Conservation (phyloP, 2,888 invertebrate genomes). For the Scaptomyza reducta region DNA sequence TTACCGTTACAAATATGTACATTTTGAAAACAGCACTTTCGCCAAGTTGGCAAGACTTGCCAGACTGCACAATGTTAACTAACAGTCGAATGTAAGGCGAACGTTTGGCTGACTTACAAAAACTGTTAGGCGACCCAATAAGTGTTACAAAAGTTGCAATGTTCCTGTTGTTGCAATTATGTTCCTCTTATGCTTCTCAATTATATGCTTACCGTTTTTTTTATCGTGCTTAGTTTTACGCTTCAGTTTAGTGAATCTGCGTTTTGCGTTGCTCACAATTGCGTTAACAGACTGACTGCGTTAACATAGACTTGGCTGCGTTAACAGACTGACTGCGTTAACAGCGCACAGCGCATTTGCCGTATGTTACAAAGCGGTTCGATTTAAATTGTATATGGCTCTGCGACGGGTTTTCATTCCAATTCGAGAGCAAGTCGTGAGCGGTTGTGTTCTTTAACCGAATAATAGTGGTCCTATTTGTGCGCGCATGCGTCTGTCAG, state of each 20-base stretch:
- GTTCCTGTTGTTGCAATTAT: background rate
- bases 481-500: constrained; percentile 70
- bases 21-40: constrained; percentile 61
- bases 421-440: constrained; percentile 81
- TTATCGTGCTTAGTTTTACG: background rate
- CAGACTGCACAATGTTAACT: constrained; percentile 9
- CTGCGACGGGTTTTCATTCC: constrained; percentile 75
- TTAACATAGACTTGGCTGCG: no score
- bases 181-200: background rate
- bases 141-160: background rate
- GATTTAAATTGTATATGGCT: constrained; percentile 56
- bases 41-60: constrained; percentile 32
- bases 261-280: constrained; percentile 6
- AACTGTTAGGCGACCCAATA: background rate
- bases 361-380: constrained; percentile 41
- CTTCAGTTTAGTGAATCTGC: background rate
- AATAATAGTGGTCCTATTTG: constrained; percentile 55
- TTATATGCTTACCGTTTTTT: background rate
- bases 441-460: constrained; percentile 66
- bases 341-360: constrained; percentile 14
- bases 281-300: constrained; percentile 26
- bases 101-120: no score
- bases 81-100: constrained; percentile 4
- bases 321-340: no score
- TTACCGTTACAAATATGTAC: constrained; percentile 60